These are phyloP conservation scores for Bombyx huttoni DNA, from an alignment of 2,888 invertebrate genomes.

Conservation along the genomic window DNA sequence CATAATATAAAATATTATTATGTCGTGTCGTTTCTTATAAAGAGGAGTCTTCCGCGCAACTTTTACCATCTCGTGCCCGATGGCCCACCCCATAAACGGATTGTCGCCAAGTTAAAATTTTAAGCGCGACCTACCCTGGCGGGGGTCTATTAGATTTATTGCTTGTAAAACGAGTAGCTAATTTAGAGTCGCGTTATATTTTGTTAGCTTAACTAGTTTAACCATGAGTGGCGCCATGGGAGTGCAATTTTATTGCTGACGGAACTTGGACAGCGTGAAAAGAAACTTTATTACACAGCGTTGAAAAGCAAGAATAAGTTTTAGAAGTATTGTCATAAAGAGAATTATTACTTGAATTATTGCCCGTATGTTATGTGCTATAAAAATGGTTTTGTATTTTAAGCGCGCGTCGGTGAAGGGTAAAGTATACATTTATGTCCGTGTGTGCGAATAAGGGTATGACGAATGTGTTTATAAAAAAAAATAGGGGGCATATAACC, in stretches of 20 bases:
- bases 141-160: constrained; percentile 65
- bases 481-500: too few relatives aligned
- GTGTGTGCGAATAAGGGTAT: not conserved
- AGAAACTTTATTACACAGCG: constrained; percentile 4
- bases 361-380: constrained; percentile 34
- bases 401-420: not conserved
- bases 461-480: too few relatives aligned
- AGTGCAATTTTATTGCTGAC: constrained; percentile 18
- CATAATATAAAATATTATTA: too few relatives aligned
- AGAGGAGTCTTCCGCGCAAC: constrained; percentile 7
- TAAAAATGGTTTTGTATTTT: constrained; percentile 15
- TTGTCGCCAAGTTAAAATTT: constrained; percentile 58
- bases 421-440: not conserved
- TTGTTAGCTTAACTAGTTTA: constrained; percentile 63
- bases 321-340: constrained; percentile 3
- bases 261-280: constrained; percentile 2
- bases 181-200: constrained; percentile 68
- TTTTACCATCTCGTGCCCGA: constrained; percentile 18
- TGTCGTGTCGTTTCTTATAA: not conserved
- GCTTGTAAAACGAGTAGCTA: constrained; percentile 70
- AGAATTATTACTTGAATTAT: constrained; percentile 17
- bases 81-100: constrained; percentile 38
- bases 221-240: constrained; percentile 43
- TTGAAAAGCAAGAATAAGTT: constrained; percentile 2
- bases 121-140: constrained; percentile 37